Percentiles rank a stretch among this genome's conserved stretches.
Conservation (phyloP, 2,888 invertebrate species). For the Hypena proboscidalis region DNA sequence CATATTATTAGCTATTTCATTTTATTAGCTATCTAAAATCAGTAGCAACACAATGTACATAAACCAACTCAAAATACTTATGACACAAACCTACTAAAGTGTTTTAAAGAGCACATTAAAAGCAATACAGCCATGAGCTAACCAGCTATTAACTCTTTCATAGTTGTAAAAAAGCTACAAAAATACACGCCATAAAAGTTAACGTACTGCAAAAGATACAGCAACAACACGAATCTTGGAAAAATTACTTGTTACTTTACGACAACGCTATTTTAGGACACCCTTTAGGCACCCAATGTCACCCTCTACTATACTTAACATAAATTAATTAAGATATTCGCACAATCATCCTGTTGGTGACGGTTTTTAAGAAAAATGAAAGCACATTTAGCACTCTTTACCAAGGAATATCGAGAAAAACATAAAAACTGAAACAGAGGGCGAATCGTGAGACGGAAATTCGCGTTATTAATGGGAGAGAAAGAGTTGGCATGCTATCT, state of each 20-base stretch:
- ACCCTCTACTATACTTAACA: slow-evolving; percentile 70
- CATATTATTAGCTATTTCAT: no score
- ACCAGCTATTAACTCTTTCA: slow-evolving; percentile 52
- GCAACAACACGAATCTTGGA: slow-evolving; percentile 55
- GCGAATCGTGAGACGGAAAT: slow-evolving; percentile 59
- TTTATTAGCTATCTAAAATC: no score
- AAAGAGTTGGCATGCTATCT: slow-evolving; percentile 76
- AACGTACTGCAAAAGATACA: slow-evolving; percentile 68
- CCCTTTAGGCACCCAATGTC: slow-evolving; percentile 61
- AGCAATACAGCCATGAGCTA: slow-evolving; percentile 29
- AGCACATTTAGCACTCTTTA: slow-evolving; percentile 65
- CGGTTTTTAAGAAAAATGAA: slow-evolving; percentile 62
- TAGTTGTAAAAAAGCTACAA: slow-evolving; percentile 48
- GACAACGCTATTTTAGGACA: slow-evolving; percentile 61
- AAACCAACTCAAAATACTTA: not conserved
- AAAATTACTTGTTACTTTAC: slow-evolving; percentile 63
- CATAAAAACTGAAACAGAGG: slow-evolving; percentile 75
- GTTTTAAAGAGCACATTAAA: slow-evolving; percentile 25
- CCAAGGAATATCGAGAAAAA: slow-evolving; percentile 73
- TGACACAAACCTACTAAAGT: not conserved
- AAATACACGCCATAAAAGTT: slow-evolving; percentile 59
- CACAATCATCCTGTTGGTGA: slow-evolving; percentile 76
- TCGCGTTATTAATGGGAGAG: slow-evolving; percentile 64
- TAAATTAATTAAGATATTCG: slow-evolving; percentile 82
- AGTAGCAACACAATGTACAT: no score